phyloP scores from a whole-genome alignment of 2,113 vertebrate species.

The Phalacrocorax carbo region DNA sequence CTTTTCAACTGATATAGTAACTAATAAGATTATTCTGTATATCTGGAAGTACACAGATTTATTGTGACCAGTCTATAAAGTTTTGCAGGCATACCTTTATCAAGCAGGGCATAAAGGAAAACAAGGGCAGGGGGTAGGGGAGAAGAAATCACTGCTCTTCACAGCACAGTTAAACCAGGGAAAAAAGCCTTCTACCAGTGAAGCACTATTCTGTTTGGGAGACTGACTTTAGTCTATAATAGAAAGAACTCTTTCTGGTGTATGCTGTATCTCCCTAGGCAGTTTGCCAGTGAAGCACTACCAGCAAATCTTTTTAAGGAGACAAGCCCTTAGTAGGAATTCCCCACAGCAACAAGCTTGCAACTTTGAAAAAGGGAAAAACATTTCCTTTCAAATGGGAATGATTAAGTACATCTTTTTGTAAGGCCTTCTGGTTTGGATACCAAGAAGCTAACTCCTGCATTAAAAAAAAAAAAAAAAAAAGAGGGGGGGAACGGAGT shows the following conservation, averaged over 20 bases:
- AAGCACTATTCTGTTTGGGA: background rate
- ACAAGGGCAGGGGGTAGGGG: background rate
- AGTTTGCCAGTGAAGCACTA: constrained; percentile 20
- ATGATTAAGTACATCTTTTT: background rate
- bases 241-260: background rate
- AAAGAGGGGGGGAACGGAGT: no score
- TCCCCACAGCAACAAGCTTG: constrained; percentile 20
- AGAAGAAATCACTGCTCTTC: background rate
- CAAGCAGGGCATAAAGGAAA: background rate
- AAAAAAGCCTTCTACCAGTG: background rate
- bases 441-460: background rate
- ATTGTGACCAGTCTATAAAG: background rate
- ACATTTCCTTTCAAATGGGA: background rate
- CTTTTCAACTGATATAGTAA: background rate
- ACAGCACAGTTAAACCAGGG: background rate
- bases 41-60: background rate
- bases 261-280: background rate
- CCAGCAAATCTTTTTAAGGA: constrained; percentile 19
- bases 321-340: constrained; percentile 10
- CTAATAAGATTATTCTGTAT: background rate
- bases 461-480: background rate
- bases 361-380: background rate
- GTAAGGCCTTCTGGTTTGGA: background rate
- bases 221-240: background rate
- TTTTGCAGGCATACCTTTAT: background rate